Percentiles rank a stretch among this genome's conserved stretches.
Conservation (phyloP, 1,140 invertebrate genomes). For the Aplysia californica region DNA sequence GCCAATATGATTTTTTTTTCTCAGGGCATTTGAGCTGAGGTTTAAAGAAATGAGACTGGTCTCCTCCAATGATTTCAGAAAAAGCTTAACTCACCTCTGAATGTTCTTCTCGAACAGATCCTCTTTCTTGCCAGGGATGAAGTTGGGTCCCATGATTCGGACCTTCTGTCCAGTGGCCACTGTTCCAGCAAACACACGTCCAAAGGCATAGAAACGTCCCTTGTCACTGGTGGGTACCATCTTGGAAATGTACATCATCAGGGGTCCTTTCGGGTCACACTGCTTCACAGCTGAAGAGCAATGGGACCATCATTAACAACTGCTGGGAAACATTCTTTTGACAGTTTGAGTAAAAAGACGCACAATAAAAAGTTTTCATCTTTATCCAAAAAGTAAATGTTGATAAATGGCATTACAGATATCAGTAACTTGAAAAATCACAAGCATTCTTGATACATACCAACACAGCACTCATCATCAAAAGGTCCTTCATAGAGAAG, state of each 20-base stretch:
- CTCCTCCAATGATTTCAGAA: too few species aligned
- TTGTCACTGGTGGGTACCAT: slow-evolving; percentile 99
- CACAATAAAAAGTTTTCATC: neutral
- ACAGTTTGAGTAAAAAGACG: too few species aligned
- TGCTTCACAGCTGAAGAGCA: slow-evolving; percentile 76
- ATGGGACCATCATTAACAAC: too few species aligned
- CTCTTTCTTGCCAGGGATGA: slow-evolving; percentile 97
- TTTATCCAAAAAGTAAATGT: too few species aligned
- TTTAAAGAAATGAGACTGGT: too few species aligned
- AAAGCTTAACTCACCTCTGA: slow-evolving; percentile 73
- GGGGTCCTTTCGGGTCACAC: slow-evolving; percentile 95
- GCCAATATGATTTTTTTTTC: too few species aligned
- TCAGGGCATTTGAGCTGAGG: too few species aligned
- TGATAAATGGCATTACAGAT: too few species aligned
- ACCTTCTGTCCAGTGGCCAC: slow-evolving; percentile 90
- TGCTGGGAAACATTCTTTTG: too few species aligned
- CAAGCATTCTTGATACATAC: too few species aligned
- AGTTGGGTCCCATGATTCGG: slow-evolving; percentile 92
- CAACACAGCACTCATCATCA: slow-evolving; percentile 96
- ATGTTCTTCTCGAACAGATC: slow-evolving; percentile 99
- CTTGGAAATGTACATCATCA: slow-evolving; percentile 99
- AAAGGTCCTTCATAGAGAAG: slow-evolving; percentile 86
- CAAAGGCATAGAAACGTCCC: slow-evolving; percentile 99
- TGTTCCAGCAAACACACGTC: slow-evolving; percentile 99
- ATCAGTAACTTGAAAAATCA: too few species aligned